phyloP scores from a whole-genome alignment of 2,888 invertebrate species.

The Thymelicus acteon region DNA sequence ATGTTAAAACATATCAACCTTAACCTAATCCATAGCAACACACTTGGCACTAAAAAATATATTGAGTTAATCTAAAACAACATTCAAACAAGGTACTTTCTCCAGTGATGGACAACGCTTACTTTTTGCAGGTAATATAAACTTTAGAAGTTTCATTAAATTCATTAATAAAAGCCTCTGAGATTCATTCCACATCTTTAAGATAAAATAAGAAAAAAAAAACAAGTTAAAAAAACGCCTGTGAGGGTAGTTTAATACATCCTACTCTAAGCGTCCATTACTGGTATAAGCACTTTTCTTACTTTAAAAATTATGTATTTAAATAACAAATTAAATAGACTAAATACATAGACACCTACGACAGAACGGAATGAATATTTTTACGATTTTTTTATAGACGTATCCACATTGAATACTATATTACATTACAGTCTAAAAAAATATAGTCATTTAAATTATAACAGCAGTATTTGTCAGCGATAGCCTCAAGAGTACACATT shows the following conservation, averaged over 20 bases:
- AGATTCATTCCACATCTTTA: not conserved
- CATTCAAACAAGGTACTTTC: too few species aligned
- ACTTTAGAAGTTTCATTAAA: not conserved
- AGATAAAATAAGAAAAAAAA: not conserved
- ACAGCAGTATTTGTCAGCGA: conserved; percentile 9
- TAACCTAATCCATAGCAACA: too few species aligned
- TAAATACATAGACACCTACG: not conserved
- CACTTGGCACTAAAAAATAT: too few species aligned
- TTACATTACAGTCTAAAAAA: not conserved
- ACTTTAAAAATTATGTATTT: not conserved
- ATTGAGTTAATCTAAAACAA: too few species aligned
- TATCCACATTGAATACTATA: not conserved
- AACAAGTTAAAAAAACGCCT: not conserved
- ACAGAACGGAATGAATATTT: conserved; percentile 2
- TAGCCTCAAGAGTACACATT: not conserved
- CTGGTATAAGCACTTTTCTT: not conserved
- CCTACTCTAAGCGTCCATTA: not conserved
- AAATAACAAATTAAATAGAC: not conserved
- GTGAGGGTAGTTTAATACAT: not conserved
- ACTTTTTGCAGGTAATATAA: too few species aligned
- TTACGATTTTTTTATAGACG: not conserved
- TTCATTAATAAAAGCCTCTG: not conserved
- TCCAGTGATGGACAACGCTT: too few species aligned
- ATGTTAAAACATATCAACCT: too few species aligned
- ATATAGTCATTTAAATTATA: not conserved